Base-by-base conservation (phyloP, 2,113 vertebrate genomes). In the Phodopus roborovskii region DNA sequence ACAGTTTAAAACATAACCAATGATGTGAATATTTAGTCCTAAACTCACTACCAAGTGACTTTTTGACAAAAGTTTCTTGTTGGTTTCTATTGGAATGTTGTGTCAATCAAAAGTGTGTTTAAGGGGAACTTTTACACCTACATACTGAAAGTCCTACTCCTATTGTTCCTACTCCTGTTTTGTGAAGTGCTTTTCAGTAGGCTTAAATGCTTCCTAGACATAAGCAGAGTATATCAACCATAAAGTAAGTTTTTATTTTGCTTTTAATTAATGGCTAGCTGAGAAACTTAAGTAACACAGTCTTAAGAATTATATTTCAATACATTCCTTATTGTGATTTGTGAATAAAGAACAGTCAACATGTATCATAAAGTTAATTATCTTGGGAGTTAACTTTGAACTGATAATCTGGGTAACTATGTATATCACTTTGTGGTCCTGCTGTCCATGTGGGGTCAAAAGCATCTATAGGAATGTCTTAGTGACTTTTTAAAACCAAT, bases 81-180 rank as follows among this genome's bases (percentile, higher is more conserved):
- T 83, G 30, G 24, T 53, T 92, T 78, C 64, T 58, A 20, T 50
- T 64, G 11, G 8, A 94, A 79, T 91, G 88, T 88, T 20, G 58
- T 48, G 22, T 17, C 62, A 88, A 60, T 50, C n/a, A 97, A 82
- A 82, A 45, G 60, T 9, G 24, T 6, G 3, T 56, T 82, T 86
- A 62, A 71, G 60, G 56, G 30, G 86, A 95, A 91, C 50, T n/a
- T 81, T 58, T 22, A 24, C 39, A 39, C 20, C 20, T 39, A 39
- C 39, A 96, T 93, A 95, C 28, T 91, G 90, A 97, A 96, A 97
- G 70, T 74, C n/a, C n/a, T n/a, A n/a, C n/a, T n/a, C n/a, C n/a
- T n/a, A n/a, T n/a, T n/a, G 7, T 73, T 83, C 73, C 42, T 48
- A 56, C n/a, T 88, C 28, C 75, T 78, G 3, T 84, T 96, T 86